These are phyloP conservation scores for Sesamia nonagrioides DNA, from an alignment of 1,140 invertebrate genomes.

Conservation along the genomic window DNA sequence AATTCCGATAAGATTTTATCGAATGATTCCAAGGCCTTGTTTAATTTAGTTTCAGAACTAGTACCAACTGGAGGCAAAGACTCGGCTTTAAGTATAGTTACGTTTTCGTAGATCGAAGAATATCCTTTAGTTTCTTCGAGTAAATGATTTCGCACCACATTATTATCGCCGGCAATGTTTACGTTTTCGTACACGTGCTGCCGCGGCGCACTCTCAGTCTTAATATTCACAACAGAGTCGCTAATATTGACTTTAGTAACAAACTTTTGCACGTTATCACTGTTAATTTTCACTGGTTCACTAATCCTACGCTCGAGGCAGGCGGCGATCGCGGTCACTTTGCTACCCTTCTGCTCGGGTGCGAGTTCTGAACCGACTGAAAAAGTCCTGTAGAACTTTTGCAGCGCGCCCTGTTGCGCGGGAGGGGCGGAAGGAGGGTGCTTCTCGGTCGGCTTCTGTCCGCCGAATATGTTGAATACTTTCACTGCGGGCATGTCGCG, in stretches of 20 bases:
- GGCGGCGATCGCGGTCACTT: slow-evolving; percentile 82
- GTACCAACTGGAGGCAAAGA: slow-evolving; percentile 46
- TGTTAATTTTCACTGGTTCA: slow-evolving; percentile 75
- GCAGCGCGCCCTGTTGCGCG: slow-evolving; percentile 74
- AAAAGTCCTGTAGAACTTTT: slow-evolving; percentile 87
- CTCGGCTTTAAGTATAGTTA: slow-evolving; percentile 76
- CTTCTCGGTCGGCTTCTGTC: slow-evolving; percentile 84
- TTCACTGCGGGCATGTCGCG: slow-evolving; percentile 87
- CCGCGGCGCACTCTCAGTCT: slow-evolving; percentile 60
- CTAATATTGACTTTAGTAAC: slow-evolving; percentile 70
- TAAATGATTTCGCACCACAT: slow-evolving; percentile 64
- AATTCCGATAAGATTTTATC: slow-evolving; percentile 89
- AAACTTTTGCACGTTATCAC: slow-evolving; percentile 80
- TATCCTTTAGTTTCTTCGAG: slow-evolving; percentile 81
- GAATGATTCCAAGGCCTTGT: slow-evolving; percentile 89
- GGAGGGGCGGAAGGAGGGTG: slow-evolving; percentile 67
- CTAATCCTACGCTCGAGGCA: slow-evolving; percentile 80
- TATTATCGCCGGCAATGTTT: slow-evolving; percentile 65
- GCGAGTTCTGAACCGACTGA: slow-evolving; percentile 77
- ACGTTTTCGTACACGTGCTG: slow-evolving; percentile 86
- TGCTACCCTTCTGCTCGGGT: slow-evolving; percentile 78
- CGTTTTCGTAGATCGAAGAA: slow-evolving; percentile 83
- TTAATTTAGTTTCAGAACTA: slow-evolving; percentile 87
- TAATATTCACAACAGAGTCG: slow-evolving; percentile 67
- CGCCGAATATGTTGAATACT: slow-evolving; percentile 85